Base-by-base conservation (phyloP, 2,888 invertebrate species). In the Chelonus formosanus region DNA sequence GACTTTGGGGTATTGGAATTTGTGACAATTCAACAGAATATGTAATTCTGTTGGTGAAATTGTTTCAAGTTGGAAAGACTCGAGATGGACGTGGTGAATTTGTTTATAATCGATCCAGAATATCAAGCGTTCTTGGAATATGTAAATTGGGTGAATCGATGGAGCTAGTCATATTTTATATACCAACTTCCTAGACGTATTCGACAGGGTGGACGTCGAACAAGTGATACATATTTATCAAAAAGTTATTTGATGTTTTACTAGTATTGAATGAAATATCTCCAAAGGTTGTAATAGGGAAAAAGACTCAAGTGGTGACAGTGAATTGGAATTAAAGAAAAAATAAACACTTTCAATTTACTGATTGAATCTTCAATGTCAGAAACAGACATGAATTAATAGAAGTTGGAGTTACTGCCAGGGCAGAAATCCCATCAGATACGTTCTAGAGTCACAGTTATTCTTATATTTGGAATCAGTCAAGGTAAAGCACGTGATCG, bases 231-330 rank as follows among this genome's bases (percentile, higher is more conserved):
- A 60, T 60, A 60, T 60, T 60, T 60, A 60, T 60, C 40, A 48
- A 52, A 8, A 40, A 36, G 50, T 60, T 60, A 60, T 60, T 52
- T 43, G 50, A 52, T 32, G 40, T 45, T 59, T 20, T 20, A 20
- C 34, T n/a, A 5, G 47, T 50, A 32, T 20, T 60, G 60, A 60
- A 60, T 60, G 50, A 50, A 60, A 60, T 60, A 48, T 59, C 48
- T 36, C 36, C 5, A 31, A 7, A 10, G 20, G 35, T 31, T 5
- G 31, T 3, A 48, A 10, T 5, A 10, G 3, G 3, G 5, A 48
- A 48, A 48, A 10, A 48, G 6, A 48, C 5, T 20, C 1, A 4
- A 48, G 3, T 6, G 10, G 4, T 6, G 31, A 48, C n/a, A 48
- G 31, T 1, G 48, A 48, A 3, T 20, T 48, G 10, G 10, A 48